Evolutionary conservation across 2,797 vertebrate genomes (phyloP).

Genomic region (Fratercula arctica): DNA sequence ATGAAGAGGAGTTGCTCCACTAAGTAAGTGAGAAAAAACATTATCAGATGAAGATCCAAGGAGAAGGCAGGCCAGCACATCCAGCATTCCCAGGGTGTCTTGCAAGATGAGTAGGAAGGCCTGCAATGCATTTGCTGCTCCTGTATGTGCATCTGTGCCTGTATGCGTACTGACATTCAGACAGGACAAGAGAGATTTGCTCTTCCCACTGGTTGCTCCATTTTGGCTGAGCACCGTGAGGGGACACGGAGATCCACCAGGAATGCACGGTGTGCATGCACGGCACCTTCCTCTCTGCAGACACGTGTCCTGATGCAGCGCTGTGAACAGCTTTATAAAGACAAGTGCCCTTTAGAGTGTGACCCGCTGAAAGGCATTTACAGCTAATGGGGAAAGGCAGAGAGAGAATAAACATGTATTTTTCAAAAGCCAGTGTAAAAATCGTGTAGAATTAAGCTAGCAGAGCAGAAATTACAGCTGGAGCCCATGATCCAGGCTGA

Average conservation of each 20-base stretch:
- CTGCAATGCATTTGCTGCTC: background rate
- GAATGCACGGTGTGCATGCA: too few relatives aligned
- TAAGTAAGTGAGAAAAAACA: background rate
- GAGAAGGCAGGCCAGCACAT: background rate
- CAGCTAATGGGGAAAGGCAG: background rate
- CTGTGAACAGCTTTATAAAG: background rate
- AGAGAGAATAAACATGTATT: slow-evolving; percentile 27
- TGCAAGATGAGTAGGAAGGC: background rate
- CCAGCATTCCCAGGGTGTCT: background rate
- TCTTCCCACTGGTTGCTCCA: background rate
- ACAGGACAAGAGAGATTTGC: background rate
- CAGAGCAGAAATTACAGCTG: slow-evolving; percentile 36
- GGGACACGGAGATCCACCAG: background rate
- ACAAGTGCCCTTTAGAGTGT: background rate
- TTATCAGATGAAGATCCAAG: background rate
- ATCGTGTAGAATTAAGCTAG: background rate
- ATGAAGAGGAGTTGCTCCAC: background rate
- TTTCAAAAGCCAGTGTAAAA: slow-evolving; percentile 29
- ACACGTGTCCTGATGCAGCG: background rate
- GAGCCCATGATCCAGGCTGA: background rate
- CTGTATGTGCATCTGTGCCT: background rate
- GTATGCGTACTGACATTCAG: background rate
- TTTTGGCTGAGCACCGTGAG: background rate
- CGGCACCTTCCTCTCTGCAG: background rate
- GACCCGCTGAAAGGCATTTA: slow-evolving; percentile 45